These are phyloP conservation scores for Serinus canaria DNA, from an alignment of 2,113 vertebrate species.

Conservation along the genomic window DNA sequence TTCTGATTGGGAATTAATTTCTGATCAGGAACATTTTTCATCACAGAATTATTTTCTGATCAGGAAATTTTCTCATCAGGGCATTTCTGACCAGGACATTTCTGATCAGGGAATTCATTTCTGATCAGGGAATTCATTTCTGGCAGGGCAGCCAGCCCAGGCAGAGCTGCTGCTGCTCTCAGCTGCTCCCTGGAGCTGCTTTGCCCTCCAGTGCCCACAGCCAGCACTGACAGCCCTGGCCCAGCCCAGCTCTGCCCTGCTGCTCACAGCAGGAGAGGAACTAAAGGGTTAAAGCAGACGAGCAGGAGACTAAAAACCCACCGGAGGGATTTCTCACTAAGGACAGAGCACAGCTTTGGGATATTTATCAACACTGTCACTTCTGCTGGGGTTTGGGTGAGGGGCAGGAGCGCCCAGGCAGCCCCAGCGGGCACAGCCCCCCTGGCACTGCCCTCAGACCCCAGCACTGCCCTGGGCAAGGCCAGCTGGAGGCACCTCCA, in stretches of 20 bases:
- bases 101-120: not conserved
- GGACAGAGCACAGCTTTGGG: not conserved
- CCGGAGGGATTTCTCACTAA: rapidly evolving
- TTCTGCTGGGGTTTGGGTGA: not conserved
- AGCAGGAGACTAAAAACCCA: not conserved
- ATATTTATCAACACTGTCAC: not conserved
- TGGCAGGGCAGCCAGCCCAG: not conserved
- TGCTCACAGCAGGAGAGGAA: not conserved
- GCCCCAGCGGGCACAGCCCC: not conserved
- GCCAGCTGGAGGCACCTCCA: not conserved
- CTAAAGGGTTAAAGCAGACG: not conserved
- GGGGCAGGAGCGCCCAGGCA: not conserved
- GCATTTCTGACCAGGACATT: not conserved
- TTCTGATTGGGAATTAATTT: too few relatives aligned
- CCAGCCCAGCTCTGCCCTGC: not conserved
- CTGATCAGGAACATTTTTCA: too few relatives aligned
- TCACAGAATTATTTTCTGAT: too few relatives aligned
- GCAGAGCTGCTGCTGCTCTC: not conserved
- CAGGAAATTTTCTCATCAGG: not conserved
- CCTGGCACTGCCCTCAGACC: not conserved
- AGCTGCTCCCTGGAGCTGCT: not conserved
- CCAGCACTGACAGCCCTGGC: not conserved
- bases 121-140: not conserved
- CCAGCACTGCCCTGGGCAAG: not conserved
- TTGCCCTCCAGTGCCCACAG: slow-evolving; percentile 36